These are phyloP conservation scores for Porites evermanni DNA, from an alignment of 92 coral and sea anemone species.

Conservation along the genomic window DNA sequence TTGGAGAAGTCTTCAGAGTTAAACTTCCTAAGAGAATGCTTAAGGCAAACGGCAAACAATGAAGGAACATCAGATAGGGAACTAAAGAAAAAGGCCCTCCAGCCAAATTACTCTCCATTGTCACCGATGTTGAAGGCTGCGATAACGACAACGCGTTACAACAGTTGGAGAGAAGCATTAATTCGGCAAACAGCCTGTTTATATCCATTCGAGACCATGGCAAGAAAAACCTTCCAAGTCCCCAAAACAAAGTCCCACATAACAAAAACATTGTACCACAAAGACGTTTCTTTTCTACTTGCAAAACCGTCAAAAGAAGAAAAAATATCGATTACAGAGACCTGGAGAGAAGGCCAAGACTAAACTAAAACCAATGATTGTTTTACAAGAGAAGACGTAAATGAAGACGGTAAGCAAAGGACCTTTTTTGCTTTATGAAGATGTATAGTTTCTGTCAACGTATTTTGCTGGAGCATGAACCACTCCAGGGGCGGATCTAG, in stretches of 20 bases:
- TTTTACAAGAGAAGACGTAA: background rate
- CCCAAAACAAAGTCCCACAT: background rate
- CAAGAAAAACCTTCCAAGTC: background rate
- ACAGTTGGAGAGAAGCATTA: background rate
- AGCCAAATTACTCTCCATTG: background rate
- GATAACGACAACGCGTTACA: background rate
- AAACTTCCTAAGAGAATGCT: background rate
- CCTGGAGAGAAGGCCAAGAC: background rate
- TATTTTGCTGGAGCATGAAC: too few relatives aligned
- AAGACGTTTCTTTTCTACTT: background rate
- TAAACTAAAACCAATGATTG: background rate
- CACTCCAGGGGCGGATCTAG: too few relatives aligned
- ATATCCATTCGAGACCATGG: background rate
- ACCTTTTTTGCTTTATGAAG: background rate
- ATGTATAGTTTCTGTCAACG: too few relatives aligned
- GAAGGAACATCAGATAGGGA: background rate
- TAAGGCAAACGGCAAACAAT: background rate
- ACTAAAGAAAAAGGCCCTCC: background rate
- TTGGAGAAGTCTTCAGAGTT: background rate
- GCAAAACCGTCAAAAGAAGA: background rate
- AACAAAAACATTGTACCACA: background rate
- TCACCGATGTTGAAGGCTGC: background rate
- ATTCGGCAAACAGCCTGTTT: background rate
- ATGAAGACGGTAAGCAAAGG: background rate
- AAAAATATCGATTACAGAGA: background rate